Base-by-base conservation (phyloP, 64 coral and sea anemone species). In the Astreopora myriophthalma region DNA sequence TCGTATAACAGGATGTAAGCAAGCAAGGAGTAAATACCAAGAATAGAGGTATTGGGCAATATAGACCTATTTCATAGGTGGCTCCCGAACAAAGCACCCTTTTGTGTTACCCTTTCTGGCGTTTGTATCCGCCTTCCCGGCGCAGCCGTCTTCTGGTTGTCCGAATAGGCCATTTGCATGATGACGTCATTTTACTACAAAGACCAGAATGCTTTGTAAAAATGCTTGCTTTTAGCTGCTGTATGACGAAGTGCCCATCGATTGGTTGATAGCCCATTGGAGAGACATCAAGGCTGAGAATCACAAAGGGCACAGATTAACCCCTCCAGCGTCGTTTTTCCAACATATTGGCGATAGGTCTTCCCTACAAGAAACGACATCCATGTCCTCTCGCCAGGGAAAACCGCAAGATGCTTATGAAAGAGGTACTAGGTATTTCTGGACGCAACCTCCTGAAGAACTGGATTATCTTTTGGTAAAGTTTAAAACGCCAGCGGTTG, bases 191-290 rank as follows among this genome's bases (percentile, higher is more conserved):
- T n/a, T n/a, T n/a, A n/a, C n/a, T n/a, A n/a, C n/a, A n/a, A n/a
- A n/a, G n/a, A n/a, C n/a, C n/a, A n/a, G n/a, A n/a, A n/a, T n/a
- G n/a, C n/a, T n/a, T n/a, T n/a, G n/a, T n/a, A n/a, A n/a, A n/a
- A 84, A 70, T 16, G 22, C 42, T 14, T 94, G 76, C 61, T 39
- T 86, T 14, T 85, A 90, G 7, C 65, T 86, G 7, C 61, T 76
- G 37, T 86, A 85, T 11, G 89, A 88, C 71, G 51, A 78, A 36
- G 55, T 57, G 35, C 93, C 93, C 1, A 52, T 94, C 16, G 93
- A 94, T 40, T 76, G 73, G 42, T 42, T 94, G 24, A 80, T 80
- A 28, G 20, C 1, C 28, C 66, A 69, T 8, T 69, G 93, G 67
- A 52, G 75, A 14, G 68, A 65, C 35, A 79, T 85, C 10, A 75